These are phyloP conservation scores for Agrypnia vestita DNA, from an alignment of 1,140 invertebrate species.

Conservation along the genomic window DNA sequence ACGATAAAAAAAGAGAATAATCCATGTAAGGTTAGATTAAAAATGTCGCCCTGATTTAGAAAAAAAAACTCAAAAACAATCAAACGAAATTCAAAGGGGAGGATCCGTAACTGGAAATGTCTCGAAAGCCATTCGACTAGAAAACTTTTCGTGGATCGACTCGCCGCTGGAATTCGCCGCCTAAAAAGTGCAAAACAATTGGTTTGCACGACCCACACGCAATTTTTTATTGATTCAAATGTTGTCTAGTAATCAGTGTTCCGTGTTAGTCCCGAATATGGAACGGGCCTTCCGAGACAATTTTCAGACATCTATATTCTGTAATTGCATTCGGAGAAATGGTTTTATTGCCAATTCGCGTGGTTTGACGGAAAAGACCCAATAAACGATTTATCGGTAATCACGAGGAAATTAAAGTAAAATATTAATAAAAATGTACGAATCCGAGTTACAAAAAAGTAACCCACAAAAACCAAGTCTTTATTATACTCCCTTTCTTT, in stretches of 20 bases:
- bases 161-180: not conserved
- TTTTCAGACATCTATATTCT: no score
- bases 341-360: no score
- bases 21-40: no score
- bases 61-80: slow-evolving; percentile 27
- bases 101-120: slow-evolving; percentile 14
- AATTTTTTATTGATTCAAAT: slow-evolving; percentile 32
- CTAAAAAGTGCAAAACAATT: slow-evolving; percentile 19
- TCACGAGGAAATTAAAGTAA: not conserved
- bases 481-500: no score
- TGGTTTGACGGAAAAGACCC: no score
- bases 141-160: not conserved
- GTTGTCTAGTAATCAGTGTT: slow-evolving; percentile 14
- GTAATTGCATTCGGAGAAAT: no score
- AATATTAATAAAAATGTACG: no score
- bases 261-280: slow-evolving; percentile 13
- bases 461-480: no score
- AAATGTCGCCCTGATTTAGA: not conserved
- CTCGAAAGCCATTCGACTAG: slow-evolving; percentile 10
- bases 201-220: slow-evolving; percentile 10
- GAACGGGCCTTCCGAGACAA: not conserved
- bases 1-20: no score
- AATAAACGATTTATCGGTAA: no score
- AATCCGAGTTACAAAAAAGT: not conserved
- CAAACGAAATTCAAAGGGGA: not conserved